Percentiles rank a stretch among this genome's conserved stretches.
Evolutionary conservation across 2,888 invertebrate genomes (phyloP).

Genomic region (Cephus sareptanus): DNA sequence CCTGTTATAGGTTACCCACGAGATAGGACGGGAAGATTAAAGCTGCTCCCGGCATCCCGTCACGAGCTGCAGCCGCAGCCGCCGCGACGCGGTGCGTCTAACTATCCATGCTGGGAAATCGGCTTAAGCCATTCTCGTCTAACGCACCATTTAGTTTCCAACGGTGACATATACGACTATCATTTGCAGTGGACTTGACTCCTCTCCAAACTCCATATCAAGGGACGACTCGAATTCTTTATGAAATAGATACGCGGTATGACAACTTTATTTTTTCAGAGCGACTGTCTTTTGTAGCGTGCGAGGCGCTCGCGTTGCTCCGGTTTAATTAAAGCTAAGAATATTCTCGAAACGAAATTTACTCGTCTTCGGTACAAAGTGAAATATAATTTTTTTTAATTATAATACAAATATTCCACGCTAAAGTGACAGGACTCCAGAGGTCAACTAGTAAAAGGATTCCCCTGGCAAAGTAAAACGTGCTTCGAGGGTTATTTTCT

Average conservation of each 20-base stretch:
- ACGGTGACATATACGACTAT: neutral
- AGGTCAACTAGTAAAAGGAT: neutral
- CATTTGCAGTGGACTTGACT: neutral
- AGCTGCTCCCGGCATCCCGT: neutral
- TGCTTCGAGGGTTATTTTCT: neutral
- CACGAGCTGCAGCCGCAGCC: neutral
- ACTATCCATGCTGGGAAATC: neutral
- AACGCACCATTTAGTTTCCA: neutral
- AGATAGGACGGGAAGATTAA: constrained; percentile 49
- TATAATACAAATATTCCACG: neutral
- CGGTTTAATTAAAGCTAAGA: neutral
- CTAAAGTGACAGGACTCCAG: neutral
- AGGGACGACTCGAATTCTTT: too few relatives aligned
- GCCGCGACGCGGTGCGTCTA: neutral
- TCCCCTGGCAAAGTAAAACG: neutral
- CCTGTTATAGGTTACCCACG: constrained; percentile 54
- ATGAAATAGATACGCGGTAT: too few relatives aligned
- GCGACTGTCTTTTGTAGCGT: too few relatives aligned
- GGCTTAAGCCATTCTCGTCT: neutral
- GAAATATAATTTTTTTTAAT: neutral
- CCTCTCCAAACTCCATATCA: too few relatives aligned
- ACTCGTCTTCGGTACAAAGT: neutral
- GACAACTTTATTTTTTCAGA: too few relatives aligned
- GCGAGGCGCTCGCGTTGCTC: too few relatives aligned
- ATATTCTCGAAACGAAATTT: neutral